These are phyloP conservation scores for Zoanthus sociatus DNA, from an alignment of 92 coral and sea anemone genomes.

Conservation along the genomic window DNA sequence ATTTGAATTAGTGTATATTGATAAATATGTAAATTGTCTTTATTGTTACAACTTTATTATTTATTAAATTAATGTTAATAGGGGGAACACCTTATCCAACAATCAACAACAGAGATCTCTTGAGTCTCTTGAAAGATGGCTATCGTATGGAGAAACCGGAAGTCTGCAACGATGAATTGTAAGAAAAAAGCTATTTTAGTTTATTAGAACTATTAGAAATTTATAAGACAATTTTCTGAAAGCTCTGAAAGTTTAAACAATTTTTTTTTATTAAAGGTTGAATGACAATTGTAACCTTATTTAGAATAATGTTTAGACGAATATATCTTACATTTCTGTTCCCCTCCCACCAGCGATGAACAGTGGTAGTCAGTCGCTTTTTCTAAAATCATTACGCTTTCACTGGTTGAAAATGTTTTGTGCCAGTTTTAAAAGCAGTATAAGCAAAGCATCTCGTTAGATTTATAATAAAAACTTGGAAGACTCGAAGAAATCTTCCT, in stretches of 20 bases:
- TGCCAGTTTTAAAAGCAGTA: background rate
- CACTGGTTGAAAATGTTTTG: background rate
- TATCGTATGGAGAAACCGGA: conserved; percentile 91
- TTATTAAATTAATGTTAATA: too few species aligned
- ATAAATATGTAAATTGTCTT: background rate
- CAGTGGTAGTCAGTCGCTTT: background rate
- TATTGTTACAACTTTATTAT: too few species aligned
- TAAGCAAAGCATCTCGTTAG: background rate
- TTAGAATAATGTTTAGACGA: background rate
- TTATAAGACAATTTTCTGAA: background rate
- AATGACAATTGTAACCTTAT: background rate
- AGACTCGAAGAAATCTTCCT: background rate
- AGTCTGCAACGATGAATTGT: conserved; percentile 80
- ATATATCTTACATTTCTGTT: background rate
- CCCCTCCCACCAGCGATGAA: background rate
- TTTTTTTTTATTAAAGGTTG: background rate
- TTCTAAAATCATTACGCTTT: background rate
- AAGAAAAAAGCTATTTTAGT: conserved; percentile 34
- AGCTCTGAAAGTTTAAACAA: background rate
- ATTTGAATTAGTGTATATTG: too few species aligned
- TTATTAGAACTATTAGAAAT: background rate
- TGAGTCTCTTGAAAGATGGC: conserved; percentile 68
- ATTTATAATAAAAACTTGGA: background rate
- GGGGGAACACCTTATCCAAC: background rate
- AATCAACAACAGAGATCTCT: conserved; percentile 73